Evolutionary conservation across 2,888 invertebrate species (phyloP).

Genomic region (Agelastica alni): DNA sequence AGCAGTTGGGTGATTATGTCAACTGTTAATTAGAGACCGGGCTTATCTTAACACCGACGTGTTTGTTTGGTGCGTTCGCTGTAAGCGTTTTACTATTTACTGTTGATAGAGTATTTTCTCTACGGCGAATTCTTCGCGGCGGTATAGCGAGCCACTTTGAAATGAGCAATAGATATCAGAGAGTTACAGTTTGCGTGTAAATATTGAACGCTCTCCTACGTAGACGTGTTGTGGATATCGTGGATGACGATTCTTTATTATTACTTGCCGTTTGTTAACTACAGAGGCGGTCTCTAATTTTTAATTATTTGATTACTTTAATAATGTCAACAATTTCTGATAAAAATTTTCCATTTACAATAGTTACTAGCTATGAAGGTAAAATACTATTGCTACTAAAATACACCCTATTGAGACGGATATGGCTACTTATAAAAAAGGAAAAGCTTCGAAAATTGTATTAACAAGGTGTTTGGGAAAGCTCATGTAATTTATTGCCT

Average conservation of each 20-base stretch:
- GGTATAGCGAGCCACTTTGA: slow-evolving; percentile 13
- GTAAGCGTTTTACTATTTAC: slow-evolving; percentile 37
- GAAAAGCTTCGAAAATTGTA: too few relatives aligned
- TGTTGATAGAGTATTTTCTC: slow-evolving; percentile 22
- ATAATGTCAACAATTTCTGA: too few relatives aligned
- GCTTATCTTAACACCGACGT: slow-evolving; percentile 44
- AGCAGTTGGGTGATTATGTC: slow-evolving; percentile 51
- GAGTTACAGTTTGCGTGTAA: slow-evolving; percentile 33
- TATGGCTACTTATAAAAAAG: too few relatives aligned
- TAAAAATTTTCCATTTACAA: too few relatives aligned
- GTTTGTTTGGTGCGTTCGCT: slow-evolving; percentile 43
- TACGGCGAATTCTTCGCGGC: slow-evolving; percentile 24
- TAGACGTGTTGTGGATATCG: slow-evolving; percentile 27
- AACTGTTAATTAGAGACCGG: slow-evolving; percentile 50
- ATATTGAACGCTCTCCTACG: slow-evolving; percentile 34
- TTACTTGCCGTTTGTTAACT: slow-evolving; percentile 15
- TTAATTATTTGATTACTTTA: too few relatives aligned
- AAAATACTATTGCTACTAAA: too few relatives aligned
- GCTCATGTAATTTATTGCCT: too few relatives aligned
- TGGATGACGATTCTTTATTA: slow-evolving; percentile 29
- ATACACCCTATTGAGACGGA: too few relatives aligned
- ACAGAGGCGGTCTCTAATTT: slow-evolving; percentile 4
- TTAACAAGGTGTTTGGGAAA: too few relatives aligned
- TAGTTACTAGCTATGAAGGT: too few relatives aligned
- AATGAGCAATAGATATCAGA: slow-evolving; percentile 28